A percentile compares a stretch with the other conserved stretches of the same genome.
These are phyloP conservation scores for Oncorhynchus keta DNA, from an alignment of 2,113 vertebrate species.

Conservation along the genomic window DNA sequence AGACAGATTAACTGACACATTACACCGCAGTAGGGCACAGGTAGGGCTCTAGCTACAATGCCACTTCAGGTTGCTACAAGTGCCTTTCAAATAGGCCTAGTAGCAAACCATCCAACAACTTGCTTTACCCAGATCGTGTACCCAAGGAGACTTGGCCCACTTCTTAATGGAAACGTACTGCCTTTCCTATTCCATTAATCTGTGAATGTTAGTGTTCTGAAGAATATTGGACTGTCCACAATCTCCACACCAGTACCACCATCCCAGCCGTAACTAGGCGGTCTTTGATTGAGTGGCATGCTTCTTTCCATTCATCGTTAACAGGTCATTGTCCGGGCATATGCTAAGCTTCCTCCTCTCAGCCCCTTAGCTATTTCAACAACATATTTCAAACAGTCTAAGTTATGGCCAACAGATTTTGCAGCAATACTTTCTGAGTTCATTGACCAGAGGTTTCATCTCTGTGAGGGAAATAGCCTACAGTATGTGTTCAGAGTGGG, in stretches of 20 bases:
- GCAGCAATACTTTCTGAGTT: background rate
- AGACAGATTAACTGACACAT: too few species aligned
- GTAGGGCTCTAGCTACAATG: too few species aligned
- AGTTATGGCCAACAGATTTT: background rate
- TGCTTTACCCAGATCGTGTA: background rate
- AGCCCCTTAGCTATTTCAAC: too few species aligned
- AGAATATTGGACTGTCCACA: background rate
- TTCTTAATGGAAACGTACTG: too few species aligned
- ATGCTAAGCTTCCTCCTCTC: background rate
- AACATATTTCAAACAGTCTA: background rate
- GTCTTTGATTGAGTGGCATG: background rate
- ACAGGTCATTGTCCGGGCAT: background rate
- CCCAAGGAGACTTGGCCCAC: too few species aligned
- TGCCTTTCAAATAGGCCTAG: too few species aligned
- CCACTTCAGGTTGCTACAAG: too few species aligned
- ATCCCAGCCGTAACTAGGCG: background rate
- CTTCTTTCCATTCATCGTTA: background rate
- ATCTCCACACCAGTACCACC: background rate
- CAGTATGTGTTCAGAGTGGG: conserved; percentile 1
- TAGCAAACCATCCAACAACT: background rate
- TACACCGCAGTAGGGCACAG: too few species aligned
- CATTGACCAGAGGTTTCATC: background rate
- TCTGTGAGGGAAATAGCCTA: background rate
- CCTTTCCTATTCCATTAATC: background rate
- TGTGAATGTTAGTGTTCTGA: background rate